These are phyloP conservation scores for Adelges cooleyi DNA, from an alignment of 1,140 invertebrate genomes.

Conservation along the genomic window DNA sequence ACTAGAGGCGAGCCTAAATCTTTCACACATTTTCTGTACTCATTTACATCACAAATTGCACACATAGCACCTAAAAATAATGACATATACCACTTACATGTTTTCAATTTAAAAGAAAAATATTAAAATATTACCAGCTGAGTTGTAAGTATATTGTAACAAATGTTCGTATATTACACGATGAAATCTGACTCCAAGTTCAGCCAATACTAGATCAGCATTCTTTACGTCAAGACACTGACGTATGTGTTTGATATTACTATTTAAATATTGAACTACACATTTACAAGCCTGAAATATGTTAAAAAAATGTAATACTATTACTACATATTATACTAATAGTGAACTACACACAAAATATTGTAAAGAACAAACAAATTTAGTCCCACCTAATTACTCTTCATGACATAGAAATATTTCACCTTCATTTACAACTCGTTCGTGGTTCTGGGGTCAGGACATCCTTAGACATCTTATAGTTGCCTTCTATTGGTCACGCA, in stretches of 20 bases:
- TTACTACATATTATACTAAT: not conserved
- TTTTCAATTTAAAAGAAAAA: not conserved
- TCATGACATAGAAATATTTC: too few relatives aligned
- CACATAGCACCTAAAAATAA: slow-evolving; percentile 74
- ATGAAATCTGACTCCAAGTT: slow-evolving; percentile 83
- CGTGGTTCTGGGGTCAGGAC: too few relatives aligned
- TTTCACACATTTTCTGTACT: slow-evolving; percentile 73
- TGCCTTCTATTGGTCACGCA: too few relatives aligned
- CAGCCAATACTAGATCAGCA: slow-evolving; percentile 69
- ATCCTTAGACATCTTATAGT: too few relatives aligned
- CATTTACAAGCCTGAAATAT: slow-evolving; percentile 65
- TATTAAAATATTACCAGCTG: slow-evolving; percentile 51
- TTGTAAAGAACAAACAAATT: slow-evolving; percentile 9
- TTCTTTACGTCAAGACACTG: slow-evolving; percentile 88
- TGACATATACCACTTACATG: not conserved
- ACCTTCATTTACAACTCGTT: too few relatives aligned
- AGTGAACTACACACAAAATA: slow-evolving; percentile 1
- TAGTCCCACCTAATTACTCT: not conserved
- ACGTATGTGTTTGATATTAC: slow-evolving; percentile 65
- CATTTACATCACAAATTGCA: slow-evolving; percentile 95
- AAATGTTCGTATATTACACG: slow-evolving; percentile 92
- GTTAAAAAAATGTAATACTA: too few relatives aligned
- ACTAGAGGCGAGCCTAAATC: slow-evolving; percentile 63
- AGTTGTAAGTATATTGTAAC: slow-evolving; percentile 89
- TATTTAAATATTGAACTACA: slow-evolving; percentile 74